A percentile compares a stretch with the other conserved stretches of the same genome.
Evolutionary conservation across 2,888 invertebrate species (phyloP).

Genomic region (Clitarchus hookeri): DNA sequence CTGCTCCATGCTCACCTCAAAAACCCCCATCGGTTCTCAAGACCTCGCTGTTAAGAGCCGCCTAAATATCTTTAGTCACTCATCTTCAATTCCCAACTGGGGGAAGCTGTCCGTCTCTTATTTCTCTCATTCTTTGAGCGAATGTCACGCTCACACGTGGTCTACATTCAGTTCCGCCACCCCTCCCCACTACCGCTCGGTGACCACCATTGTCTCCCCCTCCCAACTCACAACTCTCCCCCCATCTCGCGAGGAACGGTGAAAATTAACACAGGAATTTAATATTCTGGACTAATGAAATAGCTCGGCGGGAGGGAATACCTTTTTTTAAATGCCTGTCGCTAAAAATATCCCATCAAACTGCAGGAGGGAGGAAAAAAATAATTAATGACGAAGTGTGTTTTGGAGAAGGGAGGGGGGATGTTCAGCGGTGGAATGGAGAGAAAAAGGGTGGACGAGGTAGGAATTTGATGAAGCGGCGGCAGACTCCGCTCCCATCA

Average conservation of each 20-base stretch:
- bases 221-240: not conserved
- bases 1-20: no score
- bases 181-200: not conserved
- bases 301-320: not conserved
- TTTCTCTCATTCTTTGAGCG: not conserved
- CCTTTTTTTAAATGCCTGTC: not conserved
- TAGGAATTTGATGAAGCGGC: not conserved
- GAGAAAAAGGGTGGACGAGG: not conserved
- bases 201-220: not conserved
- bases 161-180: not conserved
- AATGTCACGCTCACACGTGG: conserved; percentile 6
- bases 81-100: no score
- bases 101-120: no score
- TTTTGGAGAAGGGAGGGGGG: not conserved
- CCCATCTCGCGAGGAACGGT: not conserved
- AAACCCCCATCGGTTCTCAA: no score
- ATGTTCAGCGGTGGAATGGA: not conserved
- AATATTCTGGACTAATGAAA: conserved; percentile 14
- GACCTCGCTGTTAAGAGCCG: no score
- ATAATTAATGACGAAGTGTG: conserved; percentile 7
- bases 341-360: conserved; percentile 14
- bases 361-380: not conserved
- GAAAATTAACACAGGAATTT: conserved; percentile 14
- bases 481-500: not conserved
- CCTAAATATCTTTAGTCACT: no score